Conservation (phyloP, 2,888 invertebrate genomes). For the Nemurella pictetii region DNA sequence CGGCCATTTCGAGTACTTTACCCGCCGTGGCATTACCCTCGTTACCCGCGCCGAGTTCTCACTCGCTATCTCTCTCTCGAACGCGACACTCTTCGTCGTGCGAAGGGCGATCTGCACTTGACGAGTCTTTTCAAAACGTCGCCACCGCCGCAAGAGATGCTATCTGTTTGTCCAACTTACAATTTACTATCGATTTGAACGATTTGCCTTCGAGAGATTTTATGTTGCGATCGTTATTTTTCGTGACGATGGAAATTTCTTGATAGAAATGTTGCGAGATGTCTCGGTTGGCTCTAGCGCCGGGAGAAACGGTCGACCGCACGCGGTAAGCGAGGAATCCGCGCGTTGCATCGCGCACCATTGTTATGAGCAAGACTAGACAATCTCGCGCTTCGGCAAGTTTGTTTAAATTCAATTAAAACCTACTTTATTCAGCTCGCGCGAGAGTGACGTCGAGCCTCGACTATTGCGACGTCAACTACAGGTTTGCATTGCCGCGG, state of each 20-base stretch:
- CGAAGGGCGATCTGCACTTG: not conserved
- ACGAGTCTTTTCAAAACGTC: not conserved
- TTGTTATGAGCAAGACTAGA: not conserved
- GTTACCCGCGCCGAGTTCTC: not conserved
- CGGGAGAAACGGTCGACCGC: too few species aligned
- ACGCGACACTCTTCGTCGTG: not conserved
- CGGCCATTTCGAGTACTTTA: not conserved
- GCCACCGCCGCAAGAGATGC: not conserved
- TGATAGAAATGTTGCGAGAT: not conserved
- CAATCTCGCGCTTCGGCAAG: not conserved
- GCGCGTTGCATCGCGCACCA: not conserved
- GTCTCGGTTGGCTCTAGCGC: too few species aligned
- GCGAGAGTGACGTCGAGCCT: not conserved
- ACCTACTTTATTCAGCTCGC: not conserved
- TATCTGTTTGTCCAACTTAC: not conserved
- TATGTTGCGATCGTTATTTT: not conserved
- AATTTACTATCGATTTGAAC: not conserved
- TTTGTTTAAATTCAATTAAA: not conserved
- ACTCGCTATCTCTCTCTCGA: not conserved
- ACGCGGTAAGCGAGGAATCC: too few species aligned
- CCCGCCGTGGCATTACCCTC: not conserved
- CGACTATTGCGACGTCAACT: not conserved
- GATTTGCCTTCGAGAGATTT: not conserved
- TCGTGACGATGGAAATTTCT: not conserved
- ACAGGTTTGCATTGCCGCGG: not conserved